Percentiles rank a stretch among this genome's conserved stretches.
These are phyloP conservation scores for Platycheirus albimanus DNA, from an alignment of 2,888 invertebrate species.

Conservation along the genomic window DNA sequence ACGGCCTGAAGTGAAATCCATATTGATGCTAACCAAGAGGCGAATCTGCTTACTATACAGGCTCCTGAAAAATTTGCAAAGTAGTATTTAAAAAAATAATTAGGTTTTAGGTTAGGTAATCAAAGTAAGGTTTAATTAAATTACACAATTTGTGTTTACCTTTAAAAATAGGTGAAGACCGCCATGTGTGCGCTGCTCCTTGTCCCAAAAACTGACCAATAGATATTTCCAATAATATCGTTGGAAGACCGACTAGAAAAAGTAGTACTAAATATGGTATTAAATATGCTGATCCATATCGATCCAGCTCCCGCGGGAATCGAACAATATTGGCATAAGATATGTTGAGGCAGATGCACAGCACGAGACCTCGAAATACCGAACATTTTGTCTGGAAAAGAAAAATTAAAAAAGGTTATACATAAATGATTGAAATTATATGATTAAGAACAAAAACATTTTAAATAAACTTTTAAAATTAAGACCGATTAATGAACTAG, in stretches of 20 bases:
- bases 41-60: conserved; percentile 81
- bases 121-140: no score
- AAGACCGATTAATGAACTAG: no score
- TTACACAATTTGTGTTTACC: conserved; percentile 76
- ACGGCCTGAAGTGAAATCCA: conserved; percentile 82
- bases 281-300: conserved; percentile 81
- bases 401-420: conserved; percentile 54
- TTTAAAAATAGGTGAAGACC: conserved; percentile 83
- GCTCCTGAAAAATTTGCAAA: conserved; percentile 78
- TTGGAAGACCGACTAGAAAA: conserved; percentile 82
- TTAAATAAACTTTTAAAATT: no score
- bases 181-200: conserved; percentile 82
- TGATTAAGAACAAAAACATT: background rate
- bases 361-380: conserved; percentile 82
- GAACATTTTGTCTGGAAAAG: conserved; percentile 82
- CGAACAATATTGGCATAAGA: conserved; percentile 82
- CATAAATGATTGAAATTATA: conserved; percentile 72
- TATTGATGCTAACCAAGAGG: conserved; percentile 82
- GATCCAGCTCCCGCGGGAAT: conserved; percentile 82
- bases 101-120: no score
- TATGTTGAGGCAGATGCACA: conserved; percentile 82
- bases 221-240: conserved; percentile 82
- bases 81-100: no score
- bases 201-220: conserved; percentile 83
- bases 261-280: conserved; percentile 82